phyloP scores from a whole-genome alignment of 1,140 invertebrate species.

The Frieseomelitta varia region DNA sequence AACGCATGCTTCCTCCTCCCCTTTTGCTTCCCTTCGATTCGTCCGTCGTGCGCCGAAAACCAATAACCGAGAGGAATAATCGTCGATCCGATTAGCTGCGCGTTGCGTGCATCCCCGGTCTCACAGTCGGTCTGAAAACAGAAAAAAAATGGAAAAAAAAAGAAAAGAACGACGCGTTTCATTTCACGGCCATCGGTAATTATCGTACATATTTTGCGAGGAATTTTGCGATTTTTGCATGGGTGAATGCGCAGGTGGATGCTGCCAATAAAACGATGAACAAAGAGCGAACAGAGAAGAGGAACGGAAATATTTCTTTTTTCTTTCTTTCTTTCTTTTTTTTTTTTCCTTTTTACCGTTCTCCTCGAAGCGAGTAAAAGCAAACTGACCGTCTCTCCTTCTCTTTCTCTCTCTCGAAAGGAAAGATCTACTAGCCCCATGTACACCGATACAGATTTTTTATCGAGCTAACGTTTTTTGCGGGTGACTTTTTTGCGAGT shows the following conservation, averaged over 20 bases:
- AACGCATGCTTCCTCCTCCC: slow-evolving; percentile 50
- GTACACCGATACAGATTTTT: slow-evolving; percentile 50
- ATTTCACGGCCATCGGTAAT: slow-evolving; percentile 19
- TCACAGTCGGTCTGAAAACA: background rate
- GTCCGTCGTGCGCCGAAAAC: background rate
- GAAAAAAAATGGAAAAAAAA: too few relatives aligned
- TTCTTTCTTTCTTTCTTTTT: slow-evolving; percentile 1
- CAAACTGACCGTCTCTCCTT: background rate
- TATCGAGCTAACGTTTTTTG: slow-evolving; percentile 73
- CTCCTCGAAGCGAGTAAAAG: background rate
- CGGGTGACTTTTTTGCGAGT: slow-evolving; percentile 70
- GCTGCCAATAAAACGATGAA: slow-evolving; percentile 47
- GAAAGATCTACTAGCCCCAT: background rate
- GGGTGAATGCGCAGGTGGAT: slow-evolving; percentile 66
- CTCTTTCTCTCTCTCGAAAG: slow-evolving; percentile 5
- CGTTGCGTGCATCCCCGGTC: background rate
- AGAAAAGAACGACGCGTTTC: slow-evolving; percentile 16
- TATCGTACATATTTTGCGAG: slow-evolving; percentile 54
- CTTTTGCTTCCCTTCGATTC: slow-evolving; percentile 34
- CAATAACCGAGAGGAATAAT: slow-evolving; percentile 10
- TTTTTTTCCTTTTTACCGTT: slow-evolving; percentile 17
- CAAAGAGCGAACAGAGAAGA: slow-evolving; percentile 22
- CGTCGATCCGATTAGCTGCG: slow-evolving; percentile 10
- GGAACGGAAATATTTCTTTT: slow-evolving; percentile 4
- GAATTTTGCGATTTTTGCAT: slow-evolving; percentile 69